Conservation (phyloP, 2,797 vertebrate genomes). For the Parambassis ranga region DNA sequence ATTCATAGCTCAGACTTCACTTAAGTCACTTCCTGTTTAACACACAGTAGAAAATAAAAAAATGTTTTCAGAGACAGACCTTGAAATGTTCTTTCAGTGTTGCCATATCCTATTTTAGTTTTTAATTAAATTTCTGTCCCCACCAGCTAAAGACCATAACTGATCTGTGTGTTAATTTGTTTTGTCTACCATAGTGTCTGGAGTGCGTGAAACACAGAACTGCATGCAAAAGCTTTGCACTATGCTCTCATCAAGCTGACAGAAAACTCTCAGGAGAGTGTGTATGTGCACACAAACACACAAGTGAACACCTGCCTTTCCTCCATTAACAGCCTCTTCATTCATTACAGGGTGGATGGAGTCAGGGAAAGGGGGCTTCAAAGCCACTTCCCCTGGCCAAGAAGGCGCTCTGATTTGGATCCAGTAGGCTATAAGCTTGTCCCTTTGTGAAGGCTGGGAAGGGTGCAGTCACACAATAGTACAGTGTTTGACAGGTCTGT, state of each 20-base stretch:
- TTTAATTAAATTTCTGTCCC: conserved; percentile 11
- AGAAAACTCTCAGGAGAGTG: conserved; percentile 1
- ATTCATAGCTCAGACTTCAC: not conserved
- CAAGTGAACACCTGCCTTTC: conserved; percentile 66
- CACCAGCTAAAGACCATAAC: conserved; percentile 22
- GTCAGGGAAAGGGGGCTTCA: conserved; percentile 61
- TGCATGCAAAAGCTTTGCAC: not conserved
- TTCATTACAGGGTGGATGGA: conserved; percentile 71
- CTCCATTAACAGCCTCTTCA: conserved; percentile 73
- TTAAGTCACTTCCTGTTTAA: not conserved
- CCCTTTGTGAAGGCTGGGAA: conserved; percentile 44
- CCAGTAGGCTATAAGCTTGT: conserved; percentile 43
- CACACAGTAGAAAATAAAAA: not conserved
- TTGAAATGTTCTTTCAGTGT: not conserved
- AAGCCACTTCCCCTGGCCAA: conserved; percentile 67
- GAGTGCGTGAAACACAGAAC: conserved; percentile 36
- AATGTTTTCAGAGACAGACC: not conserved
- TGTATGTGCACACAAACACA: conserved; percentile 1
- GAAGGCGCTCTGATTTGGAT: conserved; percentile 56
- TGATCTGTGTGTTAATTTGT: conserved; percentile 45
- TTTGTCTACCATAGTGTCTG: conserved; percentile 57
- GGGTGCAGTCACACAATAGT: conserved; percentile 49
- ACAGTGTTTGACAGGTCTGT: conserved; percentile 51
- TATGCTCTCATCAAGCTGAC: conserved; percentile 10
- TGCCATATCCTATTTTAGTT: conserved; percentile 1